Percentiles rank a stretch among this genome's conserved stretches.
phyloP scores from a whole-genome alignment of 2,113 vertebrate genomes.

The Halichoeres trimaculatus region DNA sequence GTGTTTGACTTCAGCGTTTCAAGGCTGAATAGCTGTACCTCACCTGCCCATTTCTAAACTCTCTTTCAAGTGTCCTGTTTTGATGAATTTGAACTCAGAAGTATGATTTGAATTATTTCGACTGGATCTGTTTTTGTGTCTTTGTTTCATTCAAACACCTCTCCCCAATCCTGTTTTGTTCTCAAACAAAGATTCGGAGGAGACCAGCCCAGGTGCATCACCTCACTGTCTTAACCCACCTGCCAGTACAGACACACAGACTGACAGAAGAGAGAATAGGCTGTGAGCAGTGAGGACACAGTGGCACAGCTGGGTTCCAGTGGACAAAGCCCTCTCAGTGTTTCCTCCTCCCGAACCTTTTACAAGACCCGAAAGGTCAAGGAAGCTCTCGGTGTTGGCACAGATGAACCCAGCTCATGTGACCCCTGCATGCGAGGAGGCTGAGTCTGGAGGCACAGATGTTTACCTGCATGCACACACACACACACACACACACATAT shows the following conservation, averaged over 20 bases:
- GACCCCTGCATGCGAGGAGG: slow-evolving; percentile 41
- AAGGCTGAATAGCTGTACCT: neutral
- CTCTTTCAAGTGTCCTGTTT: neutral
- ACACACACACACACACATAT: slow-evolving; percentile 18
- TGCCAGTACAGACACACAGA: slow-evolving; percentile 16
- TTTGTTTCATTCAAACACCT: slow-evolving; percentile 8
- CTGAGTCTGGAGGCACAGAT: slow-evolving; percentile 41
- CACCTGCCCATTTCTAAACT: neutral
- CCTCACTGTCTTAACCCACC: neutral
- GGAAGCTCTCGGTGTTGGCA: slow-evolving; percentile 60
- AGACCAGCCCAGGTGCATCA: slow-evolving; percentile 46
- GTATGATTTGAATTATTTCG: neutral
- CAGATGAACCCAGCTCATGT: slow-evolving; percentile 54
- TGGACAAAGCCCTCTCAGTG: slow-evolving; percentile 69
- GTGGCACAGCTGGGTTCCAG: slow-evolving; percentile 65
- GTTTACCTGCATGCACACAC: slow-evolving; percentile 36
- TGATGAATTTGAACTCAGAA: neutral
- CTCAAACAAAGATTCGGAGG: slow-evolving; percentile 5
- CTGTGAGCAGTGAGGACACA: slow-evolving; percentile 40
- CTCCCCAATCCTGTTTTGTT: slow-evolving; percentile 7
- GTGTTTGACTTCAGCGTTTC: neutral
- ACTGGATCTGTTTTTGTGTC: neutral
- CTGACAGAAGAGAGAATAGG: slow-evolving; percentile 28
- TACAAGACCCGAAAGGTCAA: slow-evolving; percentile 68
- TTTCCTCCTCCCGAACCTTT: slow-evolving; percentile 67